Evolutionary conservation across 2,797 vertebrate species (phyloP).

Genomic region (Rhabdophis nuchalis): DNA sequence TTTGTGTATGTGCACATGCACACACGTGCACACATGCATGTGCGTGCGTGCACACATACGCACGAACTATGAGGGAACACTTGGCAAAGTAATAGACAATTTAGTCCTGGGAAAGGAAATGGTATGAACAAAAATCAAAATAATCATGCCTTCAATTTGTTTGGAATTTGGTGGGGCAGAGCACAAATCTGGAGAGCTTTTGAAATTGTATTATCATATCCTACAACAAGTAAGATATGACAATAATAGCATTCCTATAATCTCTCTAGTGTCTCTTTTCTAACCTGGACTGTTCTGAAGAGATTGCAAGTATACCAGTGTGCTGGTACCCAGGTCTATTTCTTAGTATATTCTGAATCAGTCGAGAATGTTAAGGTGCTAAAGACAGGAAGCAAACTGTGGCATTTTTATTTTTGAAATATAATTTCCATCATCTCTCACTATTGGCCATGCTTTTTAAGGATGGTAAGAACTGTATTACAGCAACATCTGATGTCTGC

Average conservation of each 20-base stretch:
- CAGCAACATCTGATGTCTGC: too few relatives aligned
- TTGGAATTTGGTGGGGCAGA: not conserved
- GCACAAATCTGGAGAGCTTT: not conserved
- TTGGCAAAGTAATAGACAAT: not conserved
- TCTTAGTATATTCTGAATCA: not conserved
- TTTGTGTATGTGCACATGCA: not conserved
- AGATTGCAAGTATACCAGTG: not conserved
- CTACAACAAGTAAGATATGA: not conserved
- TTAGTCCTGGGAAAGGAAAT: not conserved
- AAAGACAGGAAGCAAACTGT: not conserved
- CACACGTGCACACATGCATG: accelerated
- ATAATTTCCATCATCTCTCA: not conserved
- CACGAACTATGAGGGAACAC: not conserved
- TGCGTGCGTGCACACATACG: too few relatives aligned
- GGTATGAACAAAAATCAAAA: not conserved
- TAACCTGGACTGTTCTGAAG: not conserved
- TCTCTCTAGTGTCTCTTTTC: not conserved
- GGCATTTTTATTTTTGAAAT: not conserved
- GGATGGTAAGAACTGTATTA: not conserved
- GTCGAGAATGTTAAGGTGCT: not conserved
- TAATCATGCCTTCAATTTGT: not conserved
- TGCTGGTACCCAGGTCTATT: not conserved
- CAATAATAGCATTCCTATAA: not conserved
- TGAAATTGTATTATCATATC: not conserved
- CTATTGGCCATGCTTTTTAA: not conserved